Conservation (phyloP, 2,113 vertebrate genomes). For the Rhinogobius similis region DNA sequence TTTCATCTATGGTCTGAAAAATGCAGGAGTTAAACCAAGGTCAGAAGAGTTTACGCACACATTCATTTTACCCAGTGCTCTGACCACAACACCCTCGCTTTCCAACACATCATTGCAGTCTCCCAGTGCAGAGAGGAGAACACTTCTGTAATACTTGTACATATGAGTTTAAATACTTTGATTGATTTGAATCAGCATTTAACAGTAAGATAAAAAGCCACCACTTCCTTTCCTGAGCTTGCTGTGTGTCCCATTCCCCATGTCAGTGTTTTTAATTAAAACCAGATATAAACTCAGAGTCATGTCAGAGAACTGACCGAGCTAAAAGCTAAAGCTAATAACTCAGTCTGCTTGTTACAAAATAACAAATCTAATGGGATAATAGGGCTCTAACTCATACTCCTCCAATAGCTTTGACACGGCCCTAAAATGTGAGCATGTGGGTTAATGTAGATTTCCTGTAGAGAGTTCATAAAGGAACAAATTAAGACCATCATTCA, state of each 20-base stretch:
- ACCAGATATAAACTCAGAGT: constrained; percentile 68
- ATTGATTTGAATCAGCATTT: not conserved
- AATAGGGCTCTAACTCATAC: constrained; percentile 37
- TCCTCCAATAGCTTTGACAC: constrained; percentile 12
- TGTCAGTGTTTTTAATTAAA: constrained; percentile 66
- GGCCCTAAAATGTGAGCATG: constrained; percentile 20
- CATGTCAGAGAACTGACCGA: constrained; percentile 59
- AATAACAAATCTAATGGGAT: constrained; percentile 33
- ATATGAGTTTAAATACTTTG: constrained; percentile 16
- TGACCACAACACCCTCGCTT: constrained; percentile 54
- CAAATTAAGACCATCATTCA: constrained; percentile 18
- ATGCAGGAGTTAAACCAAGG: constrained; percentile 39
- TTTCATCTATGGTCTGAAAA: constrained; percentile 18
- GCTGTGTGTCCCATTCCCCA: constrained; percentile 20
- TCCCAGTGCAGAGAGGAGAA: constrained; percentile 45
- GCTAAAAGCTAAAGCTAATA: constrained; percentile 54
- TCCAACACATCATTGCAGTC: constrained; percentile 46
- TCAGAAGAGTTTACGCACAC: constrained; percentile 53
- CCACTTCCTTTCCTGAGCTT: constrained; percentile 7
- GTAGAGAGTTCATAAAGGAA: constrained; percentile 37
- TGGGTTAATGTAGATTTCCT: not conserved
- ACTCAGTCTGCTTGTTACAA: constrained; percentile 46
- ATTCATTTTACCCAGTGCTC: constrained; percentile 26
- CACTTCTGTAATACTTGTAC: constrained; percentile 26
- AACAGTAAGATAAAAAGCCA: not conserved